These are phyloP conservation scores for Seriola dumerili DNA, from an alignment of 2,113 vertebrate genomes.

Conservation along the genomic window DNA sequence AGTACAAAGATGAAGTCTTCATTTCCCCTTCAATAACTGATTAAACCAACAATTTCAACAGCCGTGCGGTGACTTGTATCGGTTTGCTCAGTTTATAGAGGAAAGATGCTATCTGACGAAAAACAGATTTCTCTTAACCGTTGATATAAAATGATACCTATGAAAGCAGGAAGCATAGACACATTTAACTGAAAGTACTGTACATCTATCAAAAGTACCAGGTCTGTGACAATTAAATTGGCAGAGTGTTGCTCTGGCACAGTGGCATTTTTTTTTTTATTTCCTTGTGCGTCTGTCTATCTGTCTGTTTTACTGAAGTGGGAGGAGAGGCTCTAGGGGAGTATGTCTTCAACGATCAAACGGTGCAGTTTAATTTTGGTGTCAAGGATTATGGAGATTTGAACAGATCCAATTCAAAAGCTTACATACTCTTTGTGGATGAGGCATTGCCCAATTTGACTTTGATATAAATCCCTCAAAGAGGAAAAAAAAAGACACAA, in stretches of 20 bases:
- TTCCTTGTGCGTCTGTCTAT: not conserved
- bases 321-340: slow-evolving; percentile 54
- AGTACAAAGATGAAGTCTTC: not conserved
- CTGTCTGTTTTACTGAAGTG: slow-evolving; percentile 36
- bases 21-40: slow-evolving; percentile 10
- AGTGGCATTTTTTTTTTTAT: not conserved
- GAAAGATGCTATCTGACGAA: not conserved
- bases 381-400: slow-evolving; percentile 75
- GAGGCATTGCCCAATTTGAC: slow-evolving; percentile 59
- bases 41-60: not conserved
- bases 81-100: not conserved
- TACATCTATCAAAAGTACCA: not conserved
- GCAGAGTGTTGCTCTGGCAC: not conserved
- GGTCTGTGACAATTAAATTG: slow-evolving; percentile 14
- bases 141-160: not conserved
- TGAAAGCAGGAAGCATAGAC: not conserved
- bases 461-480: slow-evolving; percentile 69
- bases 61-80: not conserved
- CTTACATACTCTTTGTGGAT: slow-evolving; percentile 65
- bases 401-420: slow-evolving; percentile 63
- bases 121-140: not conserved
- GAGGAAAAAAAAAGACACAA: slow-evolving; percentile 28
- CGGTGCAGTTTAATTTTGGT: slow-evolving; percentile 66
- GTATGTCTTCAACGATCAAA: slow-evolving; percentile 63
- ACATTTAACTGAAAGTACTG: not conserved